These are phyloP conservation scores for Tetranychus cinnabarinus DNA, from an alignment of 1,140 invertebrate genomes.

Conservation along the genomic window DNA sequence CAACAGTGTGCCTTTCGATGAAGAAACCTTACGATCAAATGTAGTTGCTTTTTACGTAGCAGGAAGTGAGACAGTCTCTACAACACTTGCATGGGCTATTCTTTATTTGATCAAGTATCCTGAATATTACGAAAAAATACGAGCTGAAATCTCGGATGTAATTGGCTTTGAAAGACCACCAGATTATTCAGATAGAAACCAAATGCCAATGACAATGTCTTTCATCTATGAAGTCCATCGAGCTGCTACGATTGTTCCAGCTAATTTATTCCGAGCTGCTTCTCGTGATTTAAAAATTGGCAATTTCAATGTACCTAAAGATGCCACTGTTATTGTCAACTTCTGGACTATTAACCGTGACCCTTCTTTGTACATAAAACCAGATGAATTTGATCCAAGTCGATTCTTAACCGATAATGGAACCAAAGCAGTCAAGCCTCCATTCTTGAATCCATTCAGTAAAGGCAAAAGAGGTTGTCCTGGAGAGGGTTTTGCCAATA, in stretches of 20 bases:
- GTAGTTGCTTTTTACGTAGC: slow-evolving; percentile 14
- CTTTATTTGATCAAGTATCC: slow-evolving; percentile 18
- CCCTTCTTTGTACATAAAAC: slow-evolving; percentile 35
- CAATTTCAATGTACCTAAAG: slow-evolving; percentile 10
- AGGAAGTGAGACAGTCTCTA: slow-evolving; percentile 19
- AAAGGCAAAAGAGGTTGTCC: slow-evolving; percentile 55
- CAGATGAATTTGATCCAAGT: slow-evolving; percentile 41
- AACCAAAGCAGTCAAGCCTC: slow-evolving; percentile 8
- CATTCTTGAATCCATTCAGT: slow-evolving; percentile 17
- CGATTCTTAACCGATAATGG: slow-evolving; percentile 25
- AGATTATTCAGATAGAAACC: slow-evolving; percentile 8
- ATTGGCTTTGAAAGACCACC: slow-evolving; percentile 11
- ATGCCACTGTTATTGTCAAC: slow-evolving; percentile 33
- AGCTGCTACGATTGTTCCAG: slow-evolving; percentile 10
- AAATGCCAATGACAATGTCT: slow-evolving; percentile 15
- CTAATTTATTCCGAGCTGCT: slow-evolving; percentile 1
- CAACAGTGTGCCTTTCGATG: not conserved
- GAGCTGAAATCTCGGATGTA: slow-evolving; percentile 17
- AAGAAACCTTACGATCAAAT: slow-evolving; percentile 9
- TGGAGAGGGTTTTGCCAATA: slow-evolving; percentile 54
- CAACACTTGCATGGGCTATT: slow-evolving; percentile 18
- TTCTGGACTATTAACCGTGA: slow-evolving; percentile 42
- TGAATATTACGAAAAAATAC: slow-evolving; percentile 16
- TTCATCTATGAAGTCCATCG: slow-evolving; percentile 15
- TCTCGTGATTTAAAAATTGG: not conserved